Percentiles rank a stretch among this genome's conserved stretches.
Conservation (phyloP, 2,888 invertebrate species). For the Gibbula magus region DNA sequence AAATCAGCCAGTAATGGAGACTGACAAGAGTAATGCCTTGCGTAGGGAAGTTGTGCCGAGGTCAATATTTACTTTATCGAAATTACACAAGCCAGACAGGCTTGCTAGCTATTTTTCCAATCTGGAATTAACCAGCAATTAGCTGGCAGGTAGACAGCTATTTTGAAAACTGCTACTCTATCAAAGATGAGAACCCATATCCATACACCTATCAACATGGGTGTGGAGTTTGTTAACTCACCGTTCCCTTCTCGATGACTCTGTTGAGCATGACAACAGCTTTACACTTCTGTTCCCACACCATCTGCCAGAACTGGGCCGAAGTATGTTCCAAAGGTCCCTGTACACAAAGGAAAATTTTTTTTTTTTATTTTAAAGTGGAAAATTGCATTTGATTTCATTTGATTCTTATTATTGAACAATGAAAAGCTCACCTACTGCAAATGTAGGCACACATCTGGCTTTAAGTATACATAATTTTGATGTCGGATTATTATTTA, state of each 20-base stretch:
- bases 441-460: no score
- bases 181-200: neutral
- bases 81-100: no score
- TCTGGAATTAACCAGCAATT: no score
- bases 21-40: no score
- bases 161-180: neutral
- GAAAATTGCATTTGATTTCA: neutral
- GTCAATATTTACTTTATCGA: no score
- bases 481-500: no score
- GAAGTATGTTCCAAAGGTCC: conserved; percentile 92
- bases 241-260: conserved; percentile 92
- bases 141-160: neutral
- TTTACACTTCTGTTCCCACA: conserved; percentile 94
- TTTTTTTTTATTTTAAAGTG: neutral
- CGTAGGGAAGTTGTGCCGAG: no score
- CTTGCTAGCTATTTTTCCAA: no score
- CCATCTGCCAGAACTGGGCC: conserved; percentile 97
- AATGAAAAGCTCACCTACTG: no score
- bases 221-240: conserved; percentile 64
- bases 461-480: no score
- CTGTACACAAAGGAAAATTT: conserved; percentile 77
- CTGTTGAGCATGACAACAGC: conserved; percentile 97
- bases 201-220: neutral
- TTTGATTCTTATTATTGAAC: no score
- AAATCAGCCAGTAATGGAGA: no score